These are phyloP conservation scores for Lepilemur septentrionalis DNA, from an alignment of 2,797 vertebrate genomes.

Conservation along the genomic window DNA sequence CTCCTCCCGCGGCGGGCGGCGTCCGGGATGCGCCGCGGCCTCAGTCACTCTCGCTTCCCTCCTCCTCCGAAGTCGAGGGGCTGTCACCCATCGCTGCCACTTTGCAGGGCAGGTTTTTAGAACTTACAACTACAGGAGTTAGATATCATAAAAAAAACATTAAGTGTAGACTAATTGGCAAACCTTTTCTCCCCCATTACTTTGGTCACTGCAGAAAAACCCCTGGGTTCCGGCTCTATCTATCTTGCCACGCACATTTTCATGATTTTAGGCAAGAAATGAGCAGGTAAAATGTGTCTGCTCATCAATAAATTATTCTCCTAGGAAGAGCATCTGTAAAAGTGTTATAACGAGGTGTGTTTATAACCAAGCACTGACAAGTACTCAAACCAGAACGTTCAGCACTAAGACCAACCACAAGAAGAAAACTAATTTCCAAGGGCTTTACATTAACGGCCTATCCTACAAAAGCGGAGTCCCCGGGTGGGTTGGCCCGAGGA, in stretches of 20 bases:
- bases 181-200: not conserved
- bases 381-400: not conserved
- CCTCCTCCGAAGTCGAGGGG: conserved; percentile 45
- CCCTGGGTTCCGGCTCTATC: not conserved
- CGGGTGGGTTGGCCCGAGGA: fast-evolving
- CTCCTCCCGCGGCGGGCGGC: too few species aligned
- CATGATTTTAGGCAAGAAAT: conserved; percentile 34
- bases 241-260: not conserved
- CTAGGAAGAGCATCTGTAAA: not conserved
- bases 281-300: not conserved
- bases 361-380: not conserved
- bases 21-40: not conserved
- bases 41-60: conserved; percentile 77
- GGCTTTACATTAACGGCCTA: fast-evolving
- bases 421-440: not conserved
- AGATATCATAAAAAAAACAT: not conserved
- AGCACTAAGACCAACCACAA: not conserved
- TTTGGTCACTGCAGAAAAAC: not conserved
- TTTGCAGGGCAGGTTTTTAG: conserved; percentile 9
- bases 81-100: conserved; percentile 23
- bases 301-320: not conserved
- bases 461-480: not conserved
- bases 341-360: not conserved
- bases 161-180: not conserved
- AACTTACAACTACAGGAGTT: conserved; percentile 40